phyloP scores from a whole-genome alignment of 2,888 invertebrate species.

The Melanostoma scalare region DNA sequence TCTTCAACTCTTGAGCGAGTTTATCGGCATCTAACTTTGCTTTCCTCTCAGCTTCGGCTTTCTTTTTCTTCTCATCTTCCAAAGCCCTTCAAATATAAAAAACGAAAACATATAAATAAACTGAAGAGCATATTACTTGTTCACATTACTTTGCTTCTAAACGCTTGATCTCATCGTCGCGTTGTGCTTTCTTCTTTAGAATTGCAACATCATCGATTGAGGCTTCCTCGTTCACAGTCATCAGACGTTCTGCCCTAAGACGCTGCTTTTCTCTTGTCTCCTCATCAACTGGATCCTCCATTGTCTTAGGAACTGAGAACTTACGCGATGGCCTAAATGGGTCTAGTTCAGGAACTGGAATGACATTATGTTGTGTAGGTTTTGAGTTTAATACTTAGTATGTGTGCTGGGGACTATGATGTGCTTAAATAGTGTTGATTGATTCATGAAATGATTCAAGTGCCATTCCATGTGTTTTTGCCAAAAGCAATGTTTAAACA shows the following conservation, averaged over 20 bases:
- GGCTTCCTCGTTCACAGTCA: conserved; percentile 82
- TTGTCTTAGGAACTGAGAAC: conserved; percentile 84
- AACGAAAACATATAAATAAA: neutral
- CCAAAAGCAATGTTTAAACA: conserved; percentile 10
- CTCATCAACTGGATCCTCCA: conserved; percentile 84
- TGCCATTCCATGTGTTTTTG: conserved; percentile 36
- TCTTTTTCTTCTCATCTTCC: conserved; percentile 84
- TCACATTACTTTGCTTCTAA: conserved; percentile 80
- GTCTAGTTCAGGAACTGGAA: conserved; percentile 84
- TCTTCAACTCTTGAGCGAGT: conserved; percentile 68
- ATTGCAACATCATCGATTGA: conserved; percentile 78
- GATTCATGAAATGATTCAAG: conserved; percentile 35
- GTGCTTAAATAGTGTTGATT: conserved; percentile 33
- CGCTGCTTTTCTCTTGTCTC: conserved; percentile 86
- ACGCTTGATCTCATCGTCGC: conserved; percentile 83
- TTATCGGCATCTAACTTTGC: conserved; percentile 79
- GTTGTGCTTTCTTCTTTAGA: conserved; percentile 84
- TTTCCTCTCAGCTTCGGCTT: conserved; percentile 83
- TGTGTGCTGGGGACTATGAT: conserved; percentile 45
- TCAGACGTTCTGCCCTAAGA: conserved; percentile 85
- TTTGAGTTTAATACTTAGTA: conserved; percentile 47
- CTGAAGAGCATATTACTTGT: neutral
- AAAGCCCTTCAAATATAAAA: conserved; percentile 80
- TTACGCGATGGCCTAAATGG: conserved; percentile 87
- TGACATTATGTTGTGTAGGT: conserved; percentile 59